Evolutionary conservation across 2,888 invertebrate species (phyloP), one percentile per base, ranked within the genome.

Genomic region (Selenia dentaria): DNA sequence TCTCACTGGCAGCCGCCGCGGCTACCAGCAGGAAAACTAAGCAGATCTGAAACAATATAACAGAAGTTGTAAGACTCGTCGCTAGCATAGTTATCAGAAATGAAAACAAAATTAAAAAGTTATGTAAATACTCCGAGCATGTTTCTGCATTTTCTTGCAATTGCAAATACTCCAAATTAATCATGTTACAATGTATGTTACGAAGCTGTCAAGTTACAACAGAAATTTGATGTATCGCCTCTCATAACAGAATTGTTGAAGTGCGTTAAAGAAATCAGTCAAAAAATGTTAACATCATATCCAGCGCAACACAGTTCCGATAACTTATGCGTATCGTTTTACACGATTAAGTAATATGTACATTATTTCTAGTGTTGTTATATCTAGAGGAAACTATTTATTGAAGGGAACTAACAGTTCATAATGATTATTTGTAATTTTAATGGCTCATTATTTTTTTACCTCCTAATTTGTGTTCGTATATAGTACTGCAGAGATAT

Each of bases 1-100:
- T 92, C 91, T 92, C 92, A 79, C 93, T 92, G 82, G 94, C 93
- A 92, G 93, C 93, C 64, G 93, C 95, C 70, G 94, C 93, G 80
- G 94, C 95, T 88, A 93, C 92, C 91, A 96, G 94, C 91, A 96
- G 93, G 92, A 95, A 92, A 86, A 93, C 93, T 89, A 94, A 87
- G 83, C 93, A 93, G 83, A 95, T 83, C 95, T 95, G 92, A 68
- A 79, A 66, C 60, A 64, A 67, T 18, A 8, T 2, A 3, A 22
- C 6, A 37, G 10, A 11, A 18, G 16, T 6, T 12, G 3, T 52
- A 31, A 50, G 8, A 13, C 13, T 10, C 1, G 4, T 33, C 13
- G 8, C 8, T 22, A n/a, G 8, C 1, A 2, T 0, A 11, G 13
- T 13, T 13, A 13, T 28, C 6, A 28, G 2, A 10, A 10, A 3